Evolutionary conservation across 2,888 invertebrate genomes (phyloP).

Genomic region (Leucophenga maculata): DNA sequence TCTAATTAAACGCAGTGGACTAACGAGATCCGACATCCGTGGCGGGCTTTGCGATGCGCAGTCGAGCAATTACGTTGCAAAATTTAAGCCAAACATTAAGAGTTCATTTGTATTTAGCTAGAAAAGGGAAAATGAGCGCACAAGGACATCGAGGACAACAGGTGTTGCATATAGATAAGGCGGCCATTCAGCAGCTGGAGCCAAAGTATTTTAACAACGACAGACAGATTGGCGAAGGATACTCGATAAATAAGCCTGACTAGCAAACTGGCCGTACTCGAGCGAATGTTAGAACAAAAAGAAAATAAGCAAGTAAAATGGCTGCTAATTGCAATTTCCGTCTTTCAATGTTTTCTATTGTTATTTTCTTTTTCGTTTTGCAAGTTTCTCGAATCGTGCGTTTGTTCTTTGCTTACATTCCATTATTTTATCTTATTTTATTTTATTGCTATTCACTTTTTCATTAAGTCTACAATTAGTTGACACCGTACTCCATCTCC

Average conservation of each 20-base stretch:
- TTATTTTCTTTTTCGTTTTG: not conserved
- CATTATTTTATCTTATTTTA: slow-evolving; percentile 48
- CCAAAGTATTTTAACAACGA: too few relatives aligned
- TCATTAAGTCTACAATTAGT: slow-evolving; percentile 63
- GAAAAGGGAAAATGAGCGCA: not conserved
- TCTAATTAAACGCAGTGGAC: slow-evolving; percentile 14
- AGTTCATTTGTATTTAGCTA: not conserved
- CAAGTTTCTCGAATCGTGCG: slow-evolving; percentile 25
- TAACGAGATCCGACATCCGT: slow-evolving; percentile 3
- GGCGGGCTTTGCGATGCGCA: not conserved
- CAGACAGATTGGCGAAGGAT: not conserved
- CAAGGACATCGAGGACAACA: not conserved
- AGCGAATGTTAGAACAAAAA: not conserved
- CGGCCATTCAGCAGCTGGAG: not conserved
- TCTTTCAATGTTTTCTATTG: slow-evolving; percentile 51
- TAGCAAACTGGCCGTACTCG: not conserved
- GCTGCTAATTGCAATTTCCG: slow-evolving; percentile 59
- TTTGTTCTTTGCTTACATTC: slow-evolving; percentile 53
- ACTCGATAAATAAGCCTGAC: not conserved
- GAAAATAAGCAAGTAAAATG: not conserved
- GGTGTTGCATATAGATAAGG: slow-evolving; percentile 23
- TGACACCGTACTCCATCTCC: not conserved
- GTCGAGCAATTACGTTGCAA: not conserved
- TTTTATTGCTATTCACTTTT: slow-evolving; percentile 18
- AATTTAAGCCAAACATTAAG: not conserved